These are phyloP conservation scores for Coelogynopora nodosa DNA, from an alignment of 2,888 invertebrate species.

Conservation along the genomic window DNA sequence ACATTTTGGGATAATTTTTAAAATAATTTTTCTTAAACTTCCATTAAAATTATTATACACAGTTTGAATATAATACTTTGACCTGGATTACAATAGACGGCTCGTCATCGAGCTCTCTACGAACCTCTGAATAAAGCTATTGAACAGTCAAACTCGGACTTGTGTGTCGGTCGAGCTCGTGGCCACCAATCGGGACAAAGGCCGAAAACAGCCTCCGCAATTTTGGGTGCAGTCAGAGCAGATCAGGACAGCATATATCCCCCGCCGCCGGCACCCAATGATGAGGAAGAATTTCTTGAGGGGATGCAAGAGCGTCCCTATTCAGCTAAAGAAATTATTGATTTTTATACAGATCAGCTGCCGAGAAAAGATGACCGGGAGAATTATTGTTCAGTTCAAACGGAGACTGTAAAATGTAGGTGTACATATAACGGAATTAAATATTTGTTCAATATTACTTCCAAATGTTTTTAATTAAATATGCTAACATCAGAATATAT, in stretches of 20 bases:
- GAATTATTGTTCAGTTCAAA: too few relatives aligned
- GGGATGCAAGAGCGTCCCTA: neutral
- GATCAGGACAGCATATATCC: neutral
- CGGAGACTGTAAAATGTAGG: too few relatives aligned
- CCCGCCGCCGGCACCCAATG: neutral
- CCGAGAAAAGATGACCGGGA: neutral
- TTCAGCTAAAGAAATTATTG: neutral
- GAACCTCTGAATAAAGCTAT: neutral
- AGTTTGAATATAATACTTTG: too few relatives aligned
- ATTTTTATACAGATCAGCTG: neutral
- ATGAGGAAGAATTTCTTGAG: neutral
- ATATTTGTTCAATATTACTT: too few relatives aligned
- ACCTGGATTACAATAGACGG: too few relatives aligned
- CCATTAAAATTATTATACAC: too few relatives aligned
- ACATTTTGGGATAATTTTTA: too few relatives aligned
- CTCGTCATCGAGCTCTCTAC: neutral
- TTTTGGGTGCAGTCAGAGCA: neutral
- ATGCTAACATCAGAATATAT: too few relatives aligned
- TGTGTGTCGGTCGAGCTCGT: neutral
- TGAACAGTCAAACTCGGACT: neutral
- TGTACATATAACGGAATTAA: too few relatives aligned
- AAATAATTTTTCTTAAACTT: too few relatives aligned
- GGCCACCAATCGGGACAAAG: neutral
- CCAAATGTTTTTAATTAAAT: too few relatives aligned
- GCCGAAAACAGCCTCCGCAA: neutral